phyloP scores from a whole-genome alignment of 2,888 invertebrate genomes.

The Eledona agricola region DNA sequence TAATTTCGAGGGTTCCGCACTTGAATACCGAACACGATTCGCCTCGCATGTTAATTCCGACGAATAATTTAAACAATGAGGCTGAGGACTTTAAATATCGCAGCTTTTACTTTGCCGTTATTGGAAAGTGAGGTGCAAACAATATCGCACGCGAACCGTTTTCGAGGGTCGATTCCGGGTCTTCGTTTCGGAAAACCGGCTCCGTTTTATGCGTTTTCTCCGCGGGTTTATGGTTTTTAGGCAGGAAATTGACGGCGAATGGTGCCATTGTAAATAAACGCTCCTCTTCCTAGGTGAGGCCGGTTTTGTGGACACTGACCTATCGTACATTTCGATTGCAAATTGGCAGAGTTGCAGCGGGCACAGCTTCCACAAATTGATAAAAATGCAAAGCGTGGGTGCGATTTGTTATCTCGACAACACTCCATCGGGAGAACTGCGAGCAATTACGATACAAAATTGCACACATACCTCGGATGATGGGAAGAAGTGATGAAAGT shows the following conservation, averaged over 20 bases:
- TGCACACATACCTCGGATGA: too few relatives aligned
- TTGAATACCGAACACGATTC: too few relatives aligned
- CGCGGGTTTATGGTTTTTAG: background rate
- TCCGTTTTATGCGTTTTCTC: too few relatives aligned
- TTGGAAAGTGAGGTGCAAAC: slow-evolving; percentile 20
- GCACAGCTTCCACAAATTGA: too few relatives aligned
- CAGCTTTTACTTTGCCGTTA: slow-evolving; percentile 20
- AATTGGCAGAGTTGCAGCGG: background rate
- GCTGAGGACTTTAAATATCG: slow-evolving; percentile 8
- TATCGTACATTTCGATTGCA: slow-evolving; percentile 6
- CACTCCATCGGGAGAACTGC: background rate
- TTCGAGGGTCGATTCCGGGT: slow-evolving; percentile 4
- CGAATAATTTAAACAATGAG: slow-evolving; percentile 6
- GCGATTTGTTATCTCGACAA: too few relatives aligned
- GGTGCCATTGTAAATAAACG: slow-evolving; percentile 17
- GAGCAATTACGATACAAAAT: too few relatives aligned
- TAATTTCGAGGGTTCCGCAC: too few relatives aligned
- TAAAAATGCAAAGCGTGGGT: too few relatives aligned
- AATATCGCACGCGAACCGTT: slow-evolving; percentile 11
- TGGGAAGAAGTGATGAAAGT: slow-evolving; percentile 17
- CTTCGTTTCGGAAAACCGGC: too few relatives aligned
- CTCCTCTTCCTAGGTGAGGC: slow-evolving; percentile 24
- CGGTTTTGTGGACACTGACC: slow-evolving; percentile 20
- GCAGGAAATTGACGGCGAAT: slow-evolving; percentile 16
- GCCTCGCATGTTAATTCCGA: slow-evolving; percentile 11